Conservation (phyloP, 37 sponge, comb jelly and placozoan species). For the Eunapius fragilis region DNA sequence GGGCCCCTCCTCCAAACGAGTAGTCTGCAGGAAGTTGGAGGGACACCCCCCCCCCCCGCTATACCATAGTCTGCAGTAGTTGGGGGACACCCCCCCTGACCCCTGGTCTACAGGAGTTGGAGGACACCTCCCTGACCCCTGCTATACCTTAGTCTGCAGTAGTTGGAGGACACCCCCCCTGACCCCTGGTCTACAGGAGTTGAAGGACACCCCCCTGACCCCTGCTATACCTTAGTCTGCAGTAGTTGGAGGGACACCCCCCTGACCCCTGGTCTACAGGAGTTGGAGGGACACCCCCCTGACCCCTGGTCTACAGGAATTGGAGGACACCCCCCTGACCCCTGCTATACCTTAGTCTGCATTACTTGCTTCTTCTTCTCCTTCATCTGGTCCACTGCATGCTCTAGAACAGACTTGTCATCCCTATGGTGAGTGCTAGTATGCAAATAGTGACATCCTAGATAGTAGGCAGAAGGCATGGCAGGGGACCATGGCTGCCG, state of each 20-base stretch:
- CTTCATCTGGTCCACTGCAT: constrained; percentile 66
- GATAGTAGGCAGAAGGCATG: not conserved
- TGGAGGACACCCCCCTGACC: not conserved
- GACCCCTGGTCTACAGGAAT: no score
- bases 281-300: no score
- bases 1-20: no score
- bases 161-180: no score
- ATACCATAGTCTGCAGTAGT: no score
- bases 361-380: constrained; percentile 57
- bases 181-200: no score
- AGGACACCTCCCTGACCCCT: not conserved
- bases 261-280: no score
- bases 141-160: not conserved
- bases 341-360: not conserved
- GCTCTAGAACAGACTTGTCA: constrained; percentile 64
- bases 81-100: no score
- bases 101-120: no score
- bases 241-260: no score
- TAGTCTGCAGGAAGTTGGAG: no score
- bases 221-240: not conserved
- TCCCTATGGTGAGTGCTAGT: constrained; percentile 8
- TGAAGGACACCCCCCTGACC: not conserved
- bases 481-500: not conserved
- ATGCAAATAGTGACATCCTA: not conserved
- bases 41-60: no score